These are phyloP conservation scores for Aythya fuligula DNA, from an alignment of 2,797 vertebrate genomes.

Conservation along the genomic window DNA sequence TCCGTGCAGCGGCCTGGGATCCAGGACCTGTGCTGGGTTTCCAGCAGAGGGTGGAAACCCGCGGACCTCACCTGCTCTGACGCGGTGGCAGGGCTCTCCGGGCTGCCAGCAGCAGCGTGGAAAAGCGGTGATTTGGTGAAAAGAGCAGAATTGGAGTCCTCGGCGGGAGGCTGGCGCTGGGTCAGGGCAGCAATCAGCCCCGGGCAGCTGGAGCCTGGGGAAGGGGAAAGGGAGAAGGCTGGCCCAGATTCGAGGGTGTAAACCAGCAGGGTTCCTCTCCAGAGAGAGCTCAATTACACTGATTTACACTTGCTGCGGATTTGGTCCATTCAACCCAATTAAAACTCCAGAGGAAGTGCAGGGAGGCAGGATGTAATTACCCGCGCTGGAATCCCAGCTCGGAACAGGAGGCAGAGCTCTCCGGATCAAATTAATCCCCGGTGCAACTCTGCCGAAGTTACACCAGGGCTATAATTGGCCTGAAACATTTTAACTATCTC, in stretches of 20 bases:
- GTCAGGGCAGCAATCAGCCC: not conserved
- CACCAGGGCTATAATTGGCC: conserved; percentile 69
- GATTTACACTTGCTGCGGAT: conserved; percentile 40
- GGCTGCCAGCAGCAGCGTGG: rapidly evolving
- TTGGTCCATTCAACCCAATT: conserved; percentile 65
- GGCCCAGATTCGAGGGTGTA: conserved; percentile 13
- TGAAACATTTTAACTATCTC: conserved; percentile 75
- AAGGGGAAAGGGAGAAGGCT: not conserved
- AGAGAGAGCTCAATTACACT: conserved; percentile 44
- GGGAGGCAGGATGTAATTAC: conserved; percentile 66
- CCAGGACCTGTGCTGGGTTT: rapidly evolving
- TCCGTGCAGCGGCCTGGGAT: not conserved
- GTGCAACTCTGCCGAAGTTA: conserved; percentile 63
- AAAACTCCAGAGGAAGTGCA: conserved; percentile 64
- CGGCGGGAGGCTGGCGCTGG: not conserved
- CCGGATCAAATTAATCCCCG: conserved; percentile 66
- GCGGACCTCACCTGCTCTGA: rapidly evolving
- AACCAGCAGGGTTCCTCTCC: conserved; percentile 41
- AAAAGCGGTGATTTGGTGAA: not conserved
- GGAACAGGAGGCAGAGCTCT: conserved; percentile 60
- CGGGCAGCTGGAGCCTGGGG: not conserved
- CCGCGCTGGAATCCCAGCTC: conserved; percentile 56
- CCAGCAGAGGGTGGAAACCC: not conserved
- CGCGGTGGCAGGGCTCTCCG: rapidly evolving
- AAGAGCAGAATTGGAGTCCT: not conserved